Base-by-base conservation (phyloP, 2,888 invertebrate genomes). In the Anorthoa munda region DNA sequence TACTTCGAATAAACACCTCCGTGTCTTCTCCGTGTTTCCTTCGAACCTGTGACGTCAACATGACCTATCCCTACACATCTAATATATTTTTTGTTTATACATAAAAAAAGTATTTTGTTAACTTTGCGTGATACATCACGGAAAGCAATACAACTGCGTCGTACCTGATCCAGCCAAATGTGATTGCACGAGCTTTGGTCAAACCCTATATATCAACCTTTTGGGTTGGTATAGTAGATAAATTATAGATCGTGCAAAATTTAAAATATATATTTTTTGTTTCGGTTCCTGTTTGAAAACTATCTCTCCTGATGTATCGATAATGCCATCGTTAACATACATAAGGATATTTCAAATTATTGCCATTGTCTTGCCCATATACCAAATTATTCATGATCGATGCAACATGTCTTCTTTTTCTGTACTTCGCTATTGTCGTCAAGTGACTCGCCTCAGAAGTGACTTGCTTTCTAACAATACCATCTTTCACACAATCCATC, bases 391-490 rank as follows among this genome's bases (percentile, higher is more conserved):
- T 23, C 23, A 5, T n/a, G n/a, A n/a, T n/a, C n/a, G n/a, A n/a
- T n/a, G n/a, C n/a, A n/a, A n/a, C n/a, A n/a, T 0, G 11, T 56
- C 26, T 56, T 11, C 17, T 31, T 31, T 0, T 31, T n/a, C 31
- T 26, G 12, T n/a, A n/a, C 13, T 12, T 31, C 58, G 13, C 0
- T 39, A 18, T 26, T 58, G 1, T 58, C 13, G 12, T 58, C 18
- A 31, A n/a, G 5, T 13, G 0, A 9, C 17, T 1, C 18, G 39
- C 26, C 39, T 0, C 7, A 39, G 58, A 13, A n/a, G 13, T n/a
- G 0, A 9, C 17, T 1, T 18, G 9, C 56, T 1, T 56, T 18
- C 9, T 4, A 3, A 1, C 1, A 3, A 9, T 4, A 2, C 0
- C 4, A 31, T n/a, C 31, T n/a, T 58, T 15, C 15, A 51, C 11